Conservation (phyloP, 2,113 vertebrate species). For the Leptocoma aspasia region DNA sequence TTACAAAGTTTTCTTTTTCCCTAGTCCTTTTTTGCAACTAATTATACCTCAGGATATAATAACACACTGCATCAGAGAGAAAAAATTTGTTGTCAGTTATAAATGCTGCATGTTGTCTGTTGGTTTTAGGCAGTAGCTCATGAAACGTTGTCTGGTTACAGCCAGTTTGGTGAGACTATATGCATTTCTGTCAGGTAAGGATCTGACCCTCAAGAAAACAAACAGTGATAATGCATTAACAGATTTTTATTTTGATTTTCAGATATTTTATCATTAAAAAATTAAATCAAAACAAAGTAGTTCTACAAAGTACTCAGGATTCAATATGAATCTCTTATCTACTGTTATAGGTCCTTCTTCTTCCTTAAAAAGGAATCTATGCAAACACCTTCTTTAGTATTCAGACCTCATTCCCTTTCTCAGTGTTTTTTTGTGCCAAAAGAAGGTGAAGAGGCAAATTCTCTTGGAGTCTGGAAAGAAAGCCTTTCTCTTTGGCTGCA, state of each 20-base stretch:
- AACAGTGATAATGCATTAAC: not conserved
- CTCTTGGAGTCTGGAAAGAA: not conserved
- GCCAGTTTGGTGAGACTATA: not conserved
- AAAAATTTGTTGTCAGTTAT: not conserved
- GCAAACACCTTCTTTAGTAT: not conserved
- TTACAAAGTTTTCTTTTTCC: not conserved
- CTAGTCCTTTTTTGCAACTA: not conserved
- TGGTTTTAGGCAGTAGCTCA: not conserved
- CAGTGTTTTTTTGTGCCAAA: not conserved
- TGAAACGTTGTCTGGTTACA: not conserved
- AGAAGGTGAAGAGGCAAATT: not conserved
- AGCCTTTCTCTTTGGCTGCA: not conserved
- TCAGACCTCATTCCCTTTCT: not conserved
- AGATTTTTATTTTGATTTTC: not conserved
- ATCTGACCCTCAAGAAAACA: not conserved
- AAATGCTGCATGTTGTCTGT: not conserved
- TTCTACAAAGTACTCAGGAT: not conserved
- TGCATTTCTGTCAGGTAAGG: not conserved
- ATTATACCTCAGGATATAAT: not conserved
- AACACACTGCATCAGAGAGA: not conserved
- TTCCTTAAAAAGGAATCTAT: not conserved
- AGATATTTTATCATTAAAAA: not conserved
- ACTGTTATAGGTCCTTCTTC: not conserved
- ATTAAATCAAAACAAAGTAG: not conserved
- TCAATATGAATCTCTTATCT: not conserved